A percentile compares a stretch with the other conserved stretches of the same genome.
phyloP scores from a whole-genome alignment of 1,140 invertebrate genomes.

The Adelges cooleyi region DNA sequence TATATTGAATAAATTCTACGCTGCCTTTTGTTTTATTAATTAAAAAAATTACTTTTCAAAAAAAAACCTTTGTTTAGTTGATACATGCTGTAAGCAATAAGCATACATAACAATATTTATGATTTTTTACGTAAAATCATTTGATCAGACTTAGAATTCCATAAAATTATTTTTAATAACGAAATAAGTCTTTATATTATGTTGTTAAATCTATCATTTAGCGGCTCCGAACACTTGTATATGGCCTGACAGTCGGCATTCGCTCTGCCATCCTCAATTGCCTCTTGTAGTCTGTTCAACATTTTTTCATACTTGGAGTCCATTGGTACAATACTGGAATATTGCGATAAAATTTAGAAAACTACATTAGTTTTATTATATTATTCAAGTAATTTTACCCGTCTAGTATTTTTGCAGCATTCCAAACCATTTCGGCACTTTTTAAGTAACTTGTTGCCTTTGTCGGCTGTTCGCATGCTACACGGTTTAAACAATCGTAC shows the following conservation, averaged over 20 bases:
- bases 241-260: slow-evolving; percentile 8
- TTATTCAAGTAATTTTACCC: not conserved
- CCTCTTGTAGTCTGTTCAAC: slow-evolving; percentile 11
- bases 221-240: not conserved
- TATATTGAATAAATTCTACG: too few species aligned
- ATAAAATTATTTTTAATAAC: too few species aligned
- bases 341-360: not conserved
- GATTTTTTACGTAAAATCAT: too few species aligned
- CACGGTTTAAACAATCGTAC: not conserved
- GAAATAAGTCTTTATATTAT: too few species aligned
- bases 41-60: too few species aligned
- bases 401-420: not conserved
- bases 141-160: slow-evolving; percentile 3
- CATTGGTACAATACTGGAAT: not conserved
- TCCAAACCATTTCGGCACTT: slow-evolving; percentile 11
- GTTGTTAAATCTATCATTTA: not conserved
- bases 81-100: too few species aligned
- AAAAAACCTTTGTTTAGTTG: too few species aligned
- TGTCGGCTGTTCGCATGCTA: slow-evolving; percentile 14
- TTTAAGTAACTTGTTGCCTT: not conserved
- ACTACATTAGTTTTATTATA: not conserved
- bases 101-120: too few species aligned
- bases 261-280: slow-evolving; percentile 13
- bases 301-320: slow-evolving; percentile 7
- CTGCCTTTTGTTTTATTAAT: too few species aligned